phyloP scores from a whole-genome alignment of 2,113 vertebrate genomes.

The Coptodon bakossiorum region DNA sequence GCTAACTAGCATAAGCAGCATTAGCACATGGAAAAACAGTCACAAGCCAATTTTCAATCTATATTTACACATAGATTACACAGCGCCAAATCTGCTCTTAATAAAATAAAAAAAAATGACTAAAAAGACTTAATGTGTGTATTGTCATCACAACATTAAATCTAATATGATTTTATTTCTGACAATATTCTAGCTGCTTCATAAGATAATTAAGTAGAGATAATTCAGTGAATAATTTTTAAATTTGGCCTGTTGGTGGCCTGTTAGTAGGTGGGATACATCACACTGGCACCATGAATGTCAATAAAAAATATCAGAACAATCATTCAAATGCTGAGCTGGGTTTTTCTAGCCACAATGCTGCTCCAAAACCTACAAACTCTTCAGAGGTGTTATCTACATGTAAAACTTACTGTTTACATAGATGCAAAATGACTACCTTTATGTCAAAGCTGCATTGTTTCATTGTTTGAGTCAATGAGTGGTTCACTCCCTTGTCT shows the following conservation, averaged over 20 bases:
- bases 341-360: neutral
- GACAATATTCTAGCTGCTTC: neutral
- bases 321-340: neutral
- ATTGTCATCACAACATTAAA: neutral
- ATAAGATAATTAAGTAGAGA: neutral
- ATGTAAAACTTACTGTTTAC: neutral
- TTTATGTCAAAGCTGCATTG: neutral
- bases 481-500: neutral
- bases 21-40: neutral
- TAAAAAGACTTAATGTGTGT: neutral
- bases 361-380: neutral
- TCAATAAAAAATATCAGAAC: too few species aligned
- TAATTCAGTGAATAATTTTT: fast-evolving
- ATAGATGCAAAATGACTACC: neutral
- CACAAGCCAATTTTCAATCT: neutral
- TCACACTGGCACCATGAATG: neutral
- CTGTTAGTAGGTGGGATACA: neutral
- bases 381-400: neutral
- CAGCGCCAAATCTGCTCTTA: neutral
- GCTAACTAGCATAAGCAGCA: neutral
- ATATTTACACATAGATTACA: neutral
- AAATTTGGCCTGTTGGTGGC: neutral
- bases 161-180: neutral
- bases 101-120: neutral
- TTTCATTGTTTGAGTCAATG: neutral